Conservation (phyloP, 2,113 vertebrate species). For the Dicentrarchus labrax region DNA sequence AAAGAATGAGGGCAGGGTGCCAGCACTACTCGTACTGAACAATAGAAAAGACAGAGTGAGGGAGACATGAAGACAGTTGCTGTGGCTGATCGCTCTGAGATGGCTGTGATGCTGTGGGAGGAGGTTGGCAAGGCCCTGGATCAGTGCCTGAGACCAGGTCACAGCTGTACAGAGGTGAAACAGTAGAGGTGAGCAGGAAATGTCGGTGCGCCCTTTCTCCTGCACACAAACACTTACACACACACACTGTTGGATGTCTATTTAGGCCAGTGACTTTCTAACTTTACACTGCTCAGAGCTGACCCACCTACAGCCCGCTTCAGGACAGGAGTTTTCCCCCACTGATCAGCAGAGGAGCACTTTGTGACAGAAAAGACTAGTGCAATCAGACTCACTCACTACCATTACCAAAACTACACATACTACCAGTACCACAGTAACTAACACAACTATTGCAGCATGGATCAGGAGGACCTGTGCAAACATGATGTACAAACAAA, state of each 20-base stretch:
- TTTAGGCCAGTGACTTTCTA: constrained; percentile 55
- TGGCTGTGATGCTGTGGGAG: background rate
- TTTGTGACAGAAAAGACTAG: background rate
- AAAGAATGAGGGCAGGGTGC: constrained; percentile 32
- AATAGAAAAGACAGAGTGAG: constrained; percentile 3
- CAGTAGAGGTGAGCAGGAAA: constrained; percentile 1
- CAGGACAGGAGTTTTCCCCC: background rate
- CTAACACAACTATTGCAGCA: background rate
- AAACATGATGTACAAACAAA: background rate
- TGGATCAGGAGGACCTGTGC: background rate
- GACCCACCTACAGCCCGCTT: constrained; percentile 52
- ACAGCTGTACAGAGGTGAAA: constrained; percentile 2
- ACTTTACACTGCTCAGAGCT: constrained; percentile 33
- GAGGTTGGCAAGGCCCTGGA: constrained; percentile 15
- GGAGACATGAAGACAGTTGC: constrained; percentile 4
- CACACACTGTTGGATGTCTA: constrained; percentile 21
- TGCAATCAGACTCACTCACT: background rate
- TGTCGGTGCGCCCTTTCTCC: background rate
- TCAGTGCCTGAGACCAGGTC: constrained; percentile 10
- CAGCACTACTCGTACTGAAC: constrained; percentile 7
- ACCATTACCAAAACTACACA: background rate
- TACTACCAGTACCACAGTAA: background rate
- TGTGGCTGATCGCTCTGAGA: background rate
- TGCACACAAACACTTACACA: background rate
- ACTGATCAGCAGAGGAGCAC: background rate